Evolutionary conservation across 2,888 invertebrate species (phyloP), one percentile per base, ranked within the genome.

Genomic region (Mimas tiliae): DNA sequence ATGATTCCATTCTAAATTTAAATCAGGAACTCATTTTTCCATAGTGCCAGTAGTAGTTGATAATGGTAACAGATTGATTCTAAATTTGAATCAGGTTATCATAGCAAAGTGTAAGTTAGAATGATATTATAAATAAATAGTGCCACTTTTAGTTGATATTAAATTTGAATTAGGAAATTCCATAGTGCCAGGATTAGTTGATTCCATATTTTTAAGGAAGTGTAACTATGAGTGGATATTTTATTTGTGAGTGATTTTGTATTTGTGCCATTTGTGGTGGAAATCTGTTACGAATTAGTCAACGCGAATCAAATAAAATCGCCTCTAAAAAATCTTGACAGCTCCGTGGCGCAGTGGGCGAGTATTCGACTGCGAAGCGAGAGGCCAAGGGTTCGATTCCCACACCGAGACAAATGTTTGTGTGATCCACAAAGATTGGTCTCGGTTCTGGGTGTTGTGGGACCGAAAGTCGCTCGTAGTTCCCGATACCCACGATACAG

Each of bases 1-100:
- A 74, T 65, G 62, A 53, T 53, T 53, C 45, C 8, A 50, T 16
- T 45, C 58, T 38, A 42, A 53, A 55, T 34, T 55, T 16, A 38
- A 19, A 58, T 19, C 19, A 53, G 34, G 53, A 53, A 53, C 7
- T 53, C 6, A 53, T 53, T 53, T 50, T 14, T 58, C 42, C 21
- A 42, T 19, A 58, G 19, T 11, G 55, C 34, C 38, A 42, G 42
- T 58, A 19, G 38, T 42, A 58, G 19, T 7, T 48, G 47, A 47
- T n/a, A 16, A 8, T 48, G n/a, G n/a, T n/a, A n/a, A n/a, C 6
- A 50, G 11, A 45, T 58, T 58, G 42, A 58, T 58, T 58, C 58
- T 12, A 19, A 52, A 52, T 58, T 58, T 19, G 19, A 38, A 14
- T 19, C 6, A 42, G 9, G 21, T 14, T 48, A 48, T 1, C 7